Conservation (phyloP, 1,140 invertebrate genomes). For the Heliconius hewitsoni region DNA sequence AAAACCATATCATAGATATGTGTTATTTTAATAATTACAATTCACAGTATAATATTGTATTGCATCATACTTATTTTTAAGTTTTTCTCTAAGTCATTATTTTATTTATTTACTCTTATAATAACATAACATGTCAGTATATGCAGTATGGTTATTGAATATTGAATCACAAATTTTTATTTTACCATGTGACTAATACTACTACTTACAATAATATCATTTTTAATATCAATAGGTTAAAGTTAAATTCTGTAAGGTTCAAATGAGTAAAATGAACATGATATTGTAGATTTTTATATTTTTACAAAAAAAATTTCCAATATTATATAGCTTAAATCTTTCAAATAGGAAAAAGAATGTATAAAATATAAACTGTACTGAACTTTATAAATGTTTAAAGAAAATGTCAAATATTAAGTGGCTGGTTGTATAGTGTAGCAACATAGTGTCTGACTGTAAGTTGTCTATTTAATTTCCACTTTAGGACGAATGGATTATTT, state of each 20-base stretch:
- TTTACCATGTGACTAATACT: neutral
- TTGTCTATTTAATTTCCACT: no score
- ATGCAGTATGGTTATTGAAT: neutral
- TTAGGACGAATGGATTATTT: no score
- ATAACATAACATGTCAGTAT: neutral
- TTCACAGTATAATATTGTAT: neutral
- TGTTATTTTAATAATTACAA: neutral
- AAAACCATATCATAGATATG: conserved; percentile 13
- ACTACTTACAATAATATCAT: neutral
- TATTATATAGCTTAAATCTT: neutral
- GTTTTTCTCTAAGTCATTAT: conserved; percentile 16
- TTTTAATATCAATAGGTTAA: neutral
- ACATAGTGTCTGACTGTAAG: no score
- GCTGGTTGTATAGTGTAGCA: no score
- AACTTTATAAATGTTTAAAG: no score
- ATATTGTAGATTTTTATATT: neutral
- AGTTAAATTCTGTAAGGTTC: neutral
- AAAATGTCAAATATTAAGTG: no score
- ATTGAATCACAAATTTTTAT: neutral
- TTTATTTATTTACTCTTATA: neutral
- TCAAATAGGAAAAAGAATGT: neutral
- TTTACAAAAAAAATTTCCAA: neutral
- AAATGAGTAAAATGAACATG: neutral
- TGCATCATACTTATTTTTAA: neutral
- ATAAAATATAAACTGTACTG: no score